Base-by-base conservation (phyloP, 2,888 invertebrate species). In the Neoaliturus tenellus region DNA sequence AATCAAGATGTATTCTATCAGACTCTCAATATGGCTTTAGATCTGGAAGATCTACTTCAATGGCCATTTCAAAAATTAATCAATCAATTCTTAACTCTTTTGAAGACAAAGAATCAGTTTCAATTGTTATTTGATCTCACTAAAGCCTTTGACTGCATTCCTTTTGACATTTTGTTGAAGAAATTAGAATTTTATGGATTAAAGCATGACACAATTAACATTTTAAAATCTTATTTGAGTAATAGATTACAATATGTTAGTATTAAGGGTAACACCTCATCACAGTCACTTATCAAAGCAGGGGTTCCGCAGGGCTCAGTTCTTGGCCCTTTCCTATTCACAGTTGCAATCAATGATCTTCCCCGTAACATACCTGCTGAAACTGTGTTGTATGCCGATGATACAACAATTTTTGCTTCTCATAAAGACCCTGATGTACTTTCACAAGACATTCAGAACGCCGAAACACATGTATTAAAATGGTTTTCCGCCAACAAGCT, bases 241-340 rank as follows among this genome's bases (percentile, higher is more conserved):
- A 39, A 39, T 39, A 71, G 71, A 39, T 25, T 5, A 2, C 33
- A 71, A 17, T 71, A n/a, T 71, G 39, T 71, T 39, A 39, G 35
- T 35, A 39, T 71, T 12, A 31, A 67, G 8, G 67, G 31, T n/a
- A 71, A 71, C 1, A 39, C 35, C 39, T 35, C 71, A 1, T 14
- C n/a, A 8, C 1, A 23, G n/a, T 12, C 39, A 25, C n/a, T 0
- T 2, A 41, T 71, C 23, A 71, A 62, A 14, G 28, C 28, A 28
- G 71, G 71, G 0, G 71, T 71, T 71, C 71, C 71, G 2, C 71
- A 71, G 71, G 71, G 71, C 41, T 71, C 71, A 71, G 71, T 71
- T 25, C 71, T 71, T 39, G 71, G 71, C 20, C 41, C 71, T 35
- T 39, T 39, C 20, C 71, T 39, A 1, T 39, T 71, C n/a, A 71